Percentiles rank a stretch among this genome's conserved stretches.
Evolutionary conservation across 2,888 invertebrate genomes (phyloP).

Genomic region (Pachycephus smyrnensis): DNA sequence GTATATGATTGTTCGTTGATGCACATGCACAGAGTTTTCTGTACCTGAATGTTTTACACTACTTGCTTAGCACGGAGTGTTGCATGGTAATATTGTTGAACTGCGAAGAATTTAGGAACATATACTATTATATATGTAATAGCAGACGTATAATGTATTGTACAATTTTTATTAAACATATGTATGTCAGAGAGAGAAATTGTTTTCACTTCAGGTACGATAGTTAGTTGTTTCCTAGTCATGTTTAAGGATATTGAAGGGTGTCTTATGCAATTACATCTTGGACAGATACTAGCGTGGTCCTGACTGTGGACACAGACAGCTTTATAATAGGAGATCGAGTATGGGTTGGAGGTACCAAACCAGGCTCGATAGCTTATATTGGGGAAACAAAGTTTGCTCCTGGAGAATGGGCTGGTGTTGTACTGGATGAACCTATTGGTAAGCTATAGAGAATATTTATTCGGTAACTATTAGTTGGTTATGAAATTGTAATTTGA

Average conservation of each 20-base stretch:
- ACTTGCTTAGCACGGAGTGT: conserved; percentile 3
- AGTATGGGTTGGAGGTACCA: conserved; percentile 93
- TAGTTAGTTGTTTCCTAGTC: neutral
- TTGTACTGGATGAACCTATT: conserved; percentile 94
- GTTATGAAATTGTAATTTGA: neutral
- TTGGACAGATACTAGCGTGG: conserved; percentile 82
- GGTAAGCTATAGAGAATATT: conserved; percentile 71
- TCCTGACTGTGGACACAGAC: conserved; percentile 90
- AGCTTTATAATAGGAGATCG: conserved; percentile 96
- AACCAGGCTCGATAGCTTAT: conserved; percentile 92
- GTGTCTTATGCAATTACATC: conserved; percentile 21
- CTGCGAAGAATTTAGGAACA: neutral
- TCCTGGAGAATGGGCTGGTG: conserved; percentile 98
- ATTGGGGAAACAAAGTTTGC: conserved; percentile 97
- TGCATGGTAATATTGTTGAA: conserved; percentile 10
- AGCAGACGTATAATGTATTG: neutral
- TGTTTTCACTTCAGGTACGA: neutral
- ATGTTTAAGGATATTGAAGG: conserved; percentile 4
- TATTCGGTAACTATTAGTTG: neutral
- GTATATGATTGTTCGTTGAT: neutral
- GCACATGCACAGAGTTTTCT: neutral
- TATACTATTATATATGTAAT: neutral
- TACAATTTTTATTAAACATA: neutral
- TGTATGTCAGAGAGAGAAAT: neutral
- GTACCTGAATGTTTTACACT: conserved; percentile 7